Base-by-base conservation (phyloP, 2,113 vertebrate species). In the Neolamprologus caudopunctatus region DNA sequence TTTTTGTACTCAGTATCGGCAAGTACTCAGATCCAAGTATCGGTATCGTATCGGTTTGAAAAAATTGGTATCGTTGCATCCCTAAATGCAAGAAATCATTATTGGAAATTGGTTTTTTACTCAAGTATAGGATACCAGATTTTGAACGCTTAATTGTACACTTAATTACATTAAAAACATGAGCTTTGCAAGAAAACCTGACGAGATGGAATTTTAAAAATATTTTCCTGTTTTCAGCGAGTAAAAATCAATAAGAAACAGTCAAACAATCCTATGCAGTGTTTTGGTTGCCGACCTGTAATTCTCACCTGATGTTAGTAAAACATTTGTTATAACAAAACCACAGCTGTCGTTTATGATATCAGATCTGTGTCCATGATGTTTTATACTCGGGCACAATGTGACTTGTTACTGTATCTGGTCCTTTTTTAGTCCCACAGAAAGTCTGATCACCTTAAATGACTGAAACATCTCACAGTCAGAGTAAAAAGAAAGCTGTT, bases 181-280 rank as follows among this genome's bases (percentile, higher is more conserved):
- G 57, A 61, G 57, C 0, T 61, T 61, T 61, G 57, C 26, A 17
- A 61, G 26, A 61, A 4, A 33, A 61, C 2, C 28, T 1, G 57
- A 61, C 0, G 0, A 61, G 16, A 33, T 61, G 57, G 57, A 2
- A 61, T 61, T 61, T 61, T 0, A 1, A 10, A 61, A 61, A 33
- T 4, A 33, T 6, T 3, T 61, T 61, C 28, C 57, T 4, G 14
- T 4, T 61, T 61, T 61, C 16, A 33, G 5, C 2, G 57, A 33
- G 57, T 33, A 33, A 19, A 19, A 61, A 0, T 17, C 14, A 9
- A 61, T 61, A 61, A 17, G 28, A 61, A 0, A 4, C 26, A 0
- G 28, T 61, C 57, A 33, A 61, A 33, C 16, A 63, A 63, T 33
- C 57, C 57, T 61, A 19, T 61, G 57, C 0, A 33, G 16, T 17